Conservation (phyloP, 1,140 invertebrate genomes). For the Halesus radiatus region DNA sequence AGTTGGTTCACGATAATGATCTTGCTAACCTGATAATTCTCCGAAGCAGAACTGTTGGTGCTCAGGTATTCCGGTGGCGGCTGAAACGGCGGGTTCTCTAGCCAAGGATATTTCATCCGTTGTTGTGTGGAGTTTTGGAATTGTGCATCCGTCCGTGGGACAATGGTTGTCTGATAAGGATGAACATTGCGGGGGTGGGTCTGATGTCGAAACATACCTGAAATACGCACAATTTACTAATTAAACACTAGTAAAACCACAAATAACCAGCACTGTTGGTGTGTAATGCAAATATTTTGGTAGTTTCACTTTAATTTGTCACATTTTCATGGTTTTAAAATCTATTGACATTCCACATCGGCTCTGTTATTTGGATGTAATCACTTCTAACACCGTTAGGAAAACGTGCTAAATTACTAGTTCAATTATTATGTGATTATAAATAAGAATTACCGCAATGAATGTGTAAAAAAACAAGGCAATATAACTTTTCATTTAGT, state of each 20-base stretch:
- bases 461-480: background rate
- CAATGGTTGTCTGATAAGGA: conserved; percentile 68
- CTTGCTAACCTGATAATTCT: conserved; percentile 56
- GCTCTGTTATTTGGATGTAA: conserved; percentile 8
- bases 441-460: conserved; percentile 9
- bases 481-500: conserved; percentile 19
- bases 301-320: background rate
- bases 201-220: conserved; percentile 67
- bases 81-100: conserved; percentile 62
- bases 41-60: conserved; percentile 67
- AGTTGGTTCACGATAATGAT: conserved; percentile 43
- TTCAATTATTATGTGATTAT: background rate
- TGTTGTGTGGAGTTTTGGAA: conserved; percentile 64
- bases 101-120: conserved; percentile 67
- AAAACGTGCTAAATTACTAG: background rate
- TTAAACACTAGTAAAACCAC: background rate
- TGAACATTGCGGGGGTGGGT: conserved; percentile 65
- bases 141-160: conserved; percentile 66
- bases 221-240: background rate
- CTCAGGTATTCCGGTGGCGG: conserved; percentile 64
- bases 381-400: background rate
- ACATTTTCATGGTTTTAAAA: background rate
- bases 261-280: background rate
- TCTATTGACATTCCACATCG: conserved; percentile 1
- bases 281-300: too few relatives aligned